Evolutionary conservation across 2,888 invertebrate species (phyloP), one percentile per base, ranked within the genome.

Genomic region (Dusona sp.): DNA sequence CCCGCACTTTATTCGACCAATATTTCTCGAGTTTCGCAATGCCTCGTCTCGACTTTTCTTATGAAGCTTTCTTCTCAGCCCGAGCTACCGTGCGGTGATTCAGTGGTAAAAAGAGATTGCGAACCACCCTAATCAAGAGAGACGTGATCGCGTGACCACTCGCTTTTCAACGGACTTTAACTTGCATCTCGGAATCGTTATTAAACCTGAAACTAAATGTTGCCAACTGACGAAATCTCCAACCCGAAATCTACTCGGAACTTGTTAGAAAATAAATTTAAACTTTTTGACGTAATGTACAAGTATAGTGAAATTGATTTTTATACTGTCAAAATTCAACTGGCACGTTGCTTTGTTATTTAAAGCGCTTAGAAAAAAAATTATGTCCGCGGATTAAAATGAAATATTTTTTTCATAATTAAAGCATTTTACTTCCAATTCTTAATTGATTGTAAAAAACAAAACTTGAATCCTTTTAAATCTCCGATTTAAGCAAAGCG

Each of bases 1-100:
- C 48, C 68, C 57, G 36, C 79, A 68, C 86, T 81, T 84, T 81
- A 86, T 84, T 78, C 83, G 64, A 78, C 80, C 86, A 84, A 86
- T 86, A 86, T 86, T 86, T 84, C 68, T 75, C 81, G 75, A 86
- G 78, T 75, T 81, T 75, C 84, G 81, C 74, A 57, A 86, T 81
- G 78, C 73, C 61, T 70, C 11, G 36, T 70, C 79, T 48, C 57
- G 74, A 78, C 51, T 38, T 77, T 79, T 79, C 83, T 74, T 75
- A 83, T 75, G 85, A 79, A 83, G 68, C n/a, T 79, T 70, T 25
- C 48, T 57, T 3, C 22, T 16, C 54, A 65, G n/a, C 48, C 48
- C 11, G 33, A n/a, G 29, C 42, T 29, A n/a, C 19, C 42, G 25
- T 38, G 45, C 29, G 29, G 65, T 65, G 65, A 77, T 79, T 84